Evolutionary conservation across 2,797 vertebrate genomes (phyloP), one percentile per base, ranked within the genome.

Genomic region (Epinephelus malabaricus): DNA sequence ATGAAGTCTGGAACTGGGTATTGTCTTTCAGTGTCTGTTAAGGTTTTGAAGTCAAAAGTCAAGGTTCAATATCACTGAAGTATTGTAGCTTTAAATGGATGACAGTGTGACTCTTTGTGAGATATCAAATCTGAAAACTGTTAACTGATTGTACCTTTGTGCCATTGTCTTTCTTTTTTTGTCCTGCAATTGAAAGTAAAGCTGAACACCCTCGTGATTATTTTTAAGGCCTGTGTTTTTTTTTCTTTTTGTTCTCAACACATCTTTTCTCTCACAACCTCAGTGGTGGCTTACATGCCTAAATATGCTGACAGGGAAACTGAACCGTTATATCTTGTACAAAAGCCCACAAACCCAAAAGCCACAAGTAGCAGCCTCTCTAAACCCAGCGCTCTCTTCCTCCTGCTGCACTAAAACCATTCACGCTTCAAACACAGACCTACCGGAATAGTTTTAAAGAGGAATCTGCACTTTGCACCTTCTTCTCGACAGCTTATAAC

Each of bases 261-360:
- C 14, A 19, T 76, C 80, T 89, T 76, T 83, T 89, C 89, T 95
- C 88, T 93, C 90, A 90, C 86, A 88, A 80, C 76, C 92, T 87
- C 88, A 92, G 92, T 83, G 77, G 93, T 86, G 94, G 94, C 92
- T 94, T 93, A 84, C 87, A 92, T 83, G 87, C 89, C 92, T 91
- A 90, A 95, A 93, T 91, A 86, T 92, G 94, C 93, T 95, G 94
- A 94, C 88, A 94, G 86, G 94, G 94, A 94, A 94, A 94, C 92
- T 91, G 93, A 95, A 91, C 94, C 91, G 92, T 94, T 92, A 88
- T 88, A 89, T 93, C 93, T 94, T 82, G 78, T 87, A 87, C 93
- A 92, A 92, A 92, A 95, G 90, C 94, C 96, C 95, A 85, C 94
- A 95, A 95, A 95, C 93, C 95, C 84, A 92, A 94, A 96, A 96